Evolutionary conservation across 2,797 vertebrate species (phyloP).

Genomic region (Ispidina lecontei): DNA sequence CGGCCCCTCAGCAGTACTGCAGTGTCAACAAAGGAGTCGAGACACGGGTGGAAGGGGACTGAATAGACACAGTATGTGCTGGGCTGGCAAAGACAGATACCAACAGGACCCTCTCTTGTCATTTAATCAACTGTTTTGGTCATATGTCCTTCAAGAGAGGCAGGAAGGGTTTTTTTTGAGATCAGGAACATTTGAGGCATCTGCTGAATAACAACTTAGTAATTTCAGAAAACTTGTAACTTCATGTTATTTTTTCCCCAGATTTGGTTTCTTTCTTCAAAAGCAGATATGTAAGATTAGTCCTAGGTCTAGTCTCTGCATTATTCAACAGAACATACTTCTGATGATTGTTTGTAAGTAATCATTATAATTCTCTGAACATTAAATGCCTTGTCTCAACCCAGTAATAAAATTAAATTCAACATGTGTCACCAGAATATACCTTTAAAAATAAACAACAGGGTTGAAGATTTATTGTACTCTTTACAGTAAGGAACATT

Average conservation of each 20-base stretch:
- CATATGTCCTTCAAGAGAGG: not conserved
- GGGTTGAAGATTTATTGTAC: not conserved
- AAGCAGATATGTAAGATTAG: not conserved
- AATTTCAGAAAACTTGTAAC: not conserved
- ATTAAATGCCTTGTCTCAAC: not conserved
- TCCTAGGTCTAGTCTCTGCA: not conserved
- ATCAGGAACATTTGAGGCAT: not conserved
- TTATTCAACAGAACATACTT: not conserved
- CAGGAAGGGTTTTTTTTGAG: not conserved
- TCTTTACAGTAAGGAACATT: not conserved
- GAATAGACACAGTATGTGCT: accelerated
- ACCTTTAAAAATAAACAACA: slow-evolving; percentile 12
- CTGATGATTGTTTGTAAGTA: not conserved
- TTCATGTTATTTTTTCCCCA: not conserved
- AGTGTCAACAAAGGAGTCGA: not conserved
- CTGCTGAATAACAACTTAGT: not conserved
- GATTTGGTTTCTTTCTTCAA: not conserved
- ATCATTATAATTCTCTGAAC: not conserved
- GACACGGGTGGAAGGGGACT: not conserved
- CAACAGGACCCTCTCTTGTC: not conserved
- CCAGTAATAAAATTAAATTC: slow-evolving; percentile 13
- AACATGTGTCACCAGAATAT: not conserved
- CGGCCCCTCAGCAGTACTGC: not conserved
- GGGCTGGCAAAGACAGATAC: not conserved
- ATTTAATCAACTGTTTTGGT: not conserved